Evolutionary conservation across 2,113 vertebrate species (phyloP).

Genomic region (Rhinogobius similis): DNA sequence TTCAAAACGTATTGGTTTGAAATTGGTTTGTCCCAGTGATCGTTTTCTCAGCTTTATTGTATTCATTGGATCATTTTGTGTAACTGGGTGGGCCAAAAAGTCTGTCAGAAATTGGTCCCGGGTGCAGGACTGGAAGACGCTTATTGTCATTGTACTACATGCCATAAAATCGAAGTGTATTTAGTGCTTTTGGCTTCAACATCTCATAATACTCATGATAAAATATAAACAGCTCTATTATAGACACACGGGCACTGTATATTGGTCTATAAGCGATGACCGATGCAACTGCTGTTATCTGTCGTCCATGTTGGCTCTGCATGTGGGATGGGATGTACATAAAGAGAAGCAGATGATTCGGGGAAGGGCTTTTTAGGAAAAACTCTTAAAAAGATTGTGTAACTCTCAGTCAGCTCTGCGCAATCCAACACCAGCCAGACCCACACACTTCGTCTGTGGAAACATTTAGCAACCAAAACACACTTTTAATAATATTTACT

Average conservation of each 20-base stretch:
- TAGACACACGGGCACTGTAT: neutral
- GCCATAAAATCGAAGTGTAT: neutral
- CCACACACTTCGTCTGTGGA: slow-evolving; percentile 25
- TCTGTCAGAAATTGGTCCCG: neutral
- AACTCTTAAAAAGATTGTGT: slow-evolving; percentile 38
- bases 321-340: slow-evolving; percentile 1
- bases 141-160: neutral
- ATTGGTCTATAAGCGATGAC: neutral
- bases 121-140: neutral
- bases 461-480: slow-evolving; percentile 10
- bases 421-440: slow-evolving; percentile 14
- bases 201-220: neutral
- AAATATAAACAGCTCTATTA: neutral
- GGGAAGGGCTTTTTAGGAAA: slow-evolving; percentile 33
- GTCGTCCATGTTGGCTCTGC: neutral
- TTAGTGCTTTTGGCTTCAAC: neutral
- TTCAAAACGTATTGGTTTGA: too few relatives aligned
- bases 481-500: too few relatives aligned
- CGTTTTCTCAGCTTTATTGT: neutral
- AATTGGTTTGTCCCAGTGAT: too few relatives aligned
- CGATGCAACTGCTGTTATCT: neutral
- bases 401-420: slow-evolving; percentile 20
- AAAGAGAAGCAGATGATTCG: slow-evolving; percentile 52
- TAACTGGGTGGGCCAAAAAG: neutral
- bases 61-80: neutral